These are phyloP conservation scores for Tenebrio molitor DNA, from an alignment of 1,140 invertebrate genomes.

Conservation along the genomic window DNA sequence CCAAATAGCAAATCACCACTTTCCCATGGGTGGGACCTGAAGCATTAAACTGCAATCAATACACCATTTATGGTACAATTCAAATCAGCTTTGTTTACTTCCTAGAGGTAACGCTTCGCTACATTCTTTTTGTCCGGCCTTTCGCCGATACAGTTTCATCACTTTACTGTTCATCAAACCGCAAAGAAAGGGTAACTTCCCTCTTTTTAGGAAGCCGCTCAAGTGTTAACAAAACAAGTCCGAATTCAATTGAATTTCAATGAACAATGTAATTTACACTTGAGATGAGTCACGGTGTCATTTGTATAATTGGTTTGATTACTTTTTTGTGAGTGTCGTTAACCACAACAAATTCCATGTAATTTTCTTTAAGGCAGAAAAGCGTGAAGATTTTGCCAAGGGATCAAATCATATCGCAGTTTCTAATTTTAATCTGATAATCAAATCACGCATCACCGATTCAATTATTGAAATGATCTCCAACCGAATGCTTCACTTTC, in stretches of 20 bases:
- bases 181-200: constrained; percentile 12
- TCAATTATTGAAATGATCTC: constrained; percentile 4
- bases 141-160: too few species aligned
- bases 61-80: constrained; percentile 3
- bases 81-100: constrained; percentile 6
- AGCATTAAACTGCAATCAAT: constrained; percentile 25
- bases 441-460: constrained; percentile 6
- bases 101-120: constrained; percentile 12
- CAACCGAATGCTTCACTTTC: background rate
- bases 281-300: constrained; percentile 31
- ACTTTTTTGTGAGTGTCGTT: background rate
- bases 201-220: background rate
- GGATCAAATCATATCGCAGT: background rate
- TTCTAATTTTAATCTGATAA: constrained; percentile 31
- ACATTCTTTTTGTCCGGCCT: too few species aligned
- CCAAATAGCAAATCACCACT: constrained; percentile 84
- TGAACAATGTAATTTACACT: constrained; percentile 2
- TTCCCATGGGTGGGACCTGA: constrained; percentile 71
- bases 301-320: constrained; percentile 17
- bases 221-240: background rate
- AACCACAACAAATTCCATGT: constrained; percentile 33
- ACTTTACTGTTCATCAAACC: too few species aligned
- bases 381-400: constrained; percentile 17
- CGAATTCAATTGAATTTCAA: constrained; percentile 3
- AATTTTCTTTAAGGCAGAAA: constrained; percentile 23